Percentiles rank a stretch among this genome's conserved stretches.
phyloP scores from a whole-genome alignment of 2,113 vertebrate species.

The Tragelaphus scriptus region DNA sequence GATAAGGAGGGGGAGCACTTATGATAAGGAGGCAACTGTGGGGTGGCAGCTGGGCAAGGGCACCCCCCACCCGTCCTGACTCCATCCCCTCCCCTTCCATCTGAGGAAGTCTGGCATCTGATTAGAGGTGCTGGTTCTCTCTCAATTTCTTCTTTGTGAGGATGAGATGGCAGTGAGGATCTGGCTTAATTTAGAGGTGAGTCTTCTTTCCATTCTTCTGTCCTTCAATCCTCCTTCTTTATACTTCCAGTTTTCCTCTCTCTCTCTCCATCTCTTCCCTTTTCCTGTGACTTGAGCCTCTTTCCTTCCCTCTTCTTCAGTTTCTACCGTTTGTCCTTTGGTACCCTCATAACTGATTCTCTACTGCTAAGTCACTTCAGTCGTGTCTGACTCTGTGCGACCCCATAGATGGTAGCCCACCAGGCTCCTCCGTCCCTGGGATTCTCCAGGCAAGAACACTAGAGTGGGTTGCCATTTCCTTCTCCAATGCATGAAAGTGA shows the following conservation, averaged over 20 bases:
- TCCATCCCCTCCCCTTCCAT: background rate
- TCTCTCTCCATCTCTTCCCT: background rate
- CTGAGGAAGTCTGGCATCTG: background rate
- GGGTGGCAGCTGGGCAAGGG: accelerated
- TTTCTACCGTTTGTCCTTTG: background rate
- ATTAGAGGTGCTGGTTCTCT: background rate
- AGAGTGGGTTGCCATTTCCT: no score
- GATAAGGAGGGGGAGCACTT: conserved; percentile 18
- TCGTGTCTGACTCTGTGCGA: no score
- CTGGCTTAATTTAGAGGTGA: background rate
- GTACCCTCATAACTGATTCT: no score
- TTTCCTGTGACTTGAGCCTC: background rate
- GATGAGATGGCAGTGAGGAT: background rate
- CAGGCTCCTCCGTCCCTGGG: no score
- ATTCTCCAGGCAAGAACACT: no score
- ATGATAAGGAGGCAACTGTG: background rate
- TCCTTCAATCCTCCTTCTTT: background rate
- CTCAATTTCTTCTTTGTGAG: background rate
- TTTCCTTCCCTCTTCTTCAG: background rate
- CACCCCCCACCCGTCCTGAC: background rate
- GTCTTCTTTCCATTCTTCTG: background rate
- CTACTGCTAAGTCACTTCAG: no score
- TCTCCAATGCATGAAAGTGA: no score
- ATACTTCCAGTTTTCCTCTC: background rate
- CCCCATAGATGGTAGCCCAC: no score